A percentile compares a stretch with the other conserved stretches of the same genome.
Conservation (phyloP, 2,888 invertebrate genomes). For the Oscheius sp. region DNA sequence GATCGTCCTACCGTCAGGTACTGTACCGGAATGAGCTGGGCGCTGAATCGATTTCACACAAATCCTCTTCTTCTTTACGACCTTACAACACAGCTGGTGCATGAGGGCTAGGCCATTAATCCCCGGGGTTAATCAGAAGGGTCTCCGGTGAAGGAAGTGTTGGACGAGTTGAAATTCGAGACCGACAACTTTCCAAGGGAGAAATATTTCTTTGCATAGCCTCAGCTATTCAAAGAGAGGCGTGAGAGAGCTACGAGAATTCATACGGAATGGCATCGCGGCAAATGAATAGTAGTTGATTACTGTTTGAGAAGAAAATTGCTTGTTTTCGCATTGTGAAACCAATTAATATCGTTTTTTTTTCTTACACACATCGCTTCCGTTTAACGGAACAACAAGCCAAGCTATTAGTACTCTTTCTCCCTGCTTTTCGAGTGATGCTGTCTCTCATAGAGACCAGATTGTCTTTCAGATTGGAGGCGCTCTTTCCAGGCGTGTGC, state of each 20-base stretch:
- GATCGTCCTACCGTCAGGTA: slow-evolving; percentile 18
- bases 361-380: too few relatives aligned
- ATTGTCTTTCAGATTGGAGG: slow-evolving; percentile 8
- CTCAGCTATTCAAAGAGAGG: neutral
- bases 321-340: neutral
- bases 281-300: too few relatives aligned
- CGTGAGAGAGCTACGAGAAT: neutral
- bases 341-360: too few relatives aligned
- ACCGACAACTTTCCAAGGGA: slow-evolving; percentile 18
- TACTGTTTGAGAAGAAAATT: neutral
- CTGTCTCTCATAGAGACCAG: neutral
- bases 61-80: slow-evolving; percentile 20
- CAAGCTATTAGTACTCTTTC: too few relatives aligned
- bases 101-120: neutral
- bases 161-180: slow-evolving; percentile 1
- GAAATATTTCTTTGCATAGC: neutral
- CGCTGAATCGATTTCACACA: neutral
- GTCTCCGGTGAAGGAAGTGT: neutral
- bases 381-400: too few relatives aligned
- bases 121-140: slow-evolving; percentile 1
- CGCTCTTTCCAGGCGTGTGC: neutral
- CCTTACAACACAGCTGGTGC: slow-evolving; percentile 8
- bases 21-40: neutral
- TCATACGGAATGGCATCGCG: neutral
- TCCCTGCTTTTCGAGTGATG: neutral